A percentile compares a stretch with the other conserved stretches of the same genome.
Evolutionary conservation across 2,797 vertebrate genomes (phyloP).

Genomic region (Molossus alvarezi): DNA sequence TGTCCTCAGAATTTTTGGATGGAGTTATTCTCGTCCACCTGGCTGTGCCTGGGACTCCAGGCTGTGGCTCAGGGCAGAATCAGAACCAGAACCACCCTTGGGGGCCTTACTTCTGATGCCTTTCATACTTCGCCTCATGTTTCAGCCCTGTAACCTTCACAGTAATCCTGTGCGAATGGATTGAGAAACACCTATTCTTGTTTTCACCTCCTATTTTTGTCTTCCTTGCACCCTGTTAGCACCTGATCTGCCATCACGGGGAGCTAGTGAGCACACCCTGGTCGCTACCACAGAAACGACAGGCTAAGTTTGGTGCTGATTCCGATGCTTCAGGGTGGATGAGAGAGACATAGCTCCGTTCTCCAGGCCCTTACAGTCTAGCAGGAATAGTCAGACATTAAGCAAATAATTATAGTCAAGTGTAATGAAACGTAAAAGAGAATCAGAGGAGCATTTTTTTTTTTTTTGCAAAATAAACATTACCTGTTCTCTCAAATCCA

Average conservation of each 20-base stretch:
- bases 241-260: not conserved
- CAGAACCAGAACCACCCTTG: not conserved
- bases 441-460: not conserved
- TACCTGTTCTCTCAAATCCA: not conserved
- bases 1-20: not conserved
- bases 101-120: not conserved
- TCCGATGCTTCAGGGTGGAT: not conserved
- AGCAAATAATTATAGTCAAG: conserved; percentile 18
- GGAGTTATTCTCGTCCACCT: not conserved
- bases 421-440: not conserved
- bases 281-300: not conserved
- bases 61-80: rapidly evolving
- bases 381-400: not conserved
- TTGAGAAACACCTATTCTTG: not conserved
- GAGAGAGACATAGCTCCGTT: not conserved
- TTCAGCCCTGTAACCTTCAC: not conserved
- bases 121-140: not conserved
- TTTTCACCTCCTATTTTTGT: not conserved
- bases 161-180: not conserved
- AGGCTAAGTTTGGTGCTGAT: not conserved
- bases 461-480: conserved; percentile 51
- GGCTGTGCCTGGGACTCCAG: too few relatives aligned
- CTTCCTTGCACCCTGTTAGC: not conserved
- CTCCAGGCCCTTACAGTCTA: not conserved
- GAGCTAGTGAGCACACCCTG: not conserved